Evolutionary conservation across 1,140 invertebrate species (phyloP).

Genomic region (Drosophila gunungcola): DNA sequence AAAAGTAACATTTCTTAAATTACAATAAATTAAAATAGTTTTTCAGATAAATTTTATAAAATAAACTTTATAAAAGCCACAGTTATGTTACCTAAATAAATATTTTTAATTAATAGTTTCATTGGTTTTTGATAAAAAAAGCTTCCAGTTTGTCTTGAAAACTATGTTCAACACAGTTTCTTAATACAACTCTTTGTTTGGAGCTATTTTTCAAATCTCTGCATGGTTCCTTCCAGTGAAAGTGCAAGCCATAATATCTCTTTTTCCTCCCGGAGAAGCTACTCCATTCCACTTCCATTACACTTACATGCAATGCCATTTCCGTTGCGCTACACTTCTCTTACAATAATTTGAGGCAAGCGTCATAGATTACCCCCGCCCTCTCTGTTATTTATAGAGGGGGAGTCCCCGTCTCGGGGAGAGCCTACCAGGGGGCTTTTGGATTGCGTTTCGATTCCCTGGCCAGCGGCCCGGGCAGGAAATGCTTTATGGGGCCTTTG

Average conservation of each 20-base stretch:
- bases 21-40: not conserved
- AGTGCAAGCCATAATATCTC: constrained; percentile 20
- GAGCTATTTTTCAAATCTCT: not conserved
- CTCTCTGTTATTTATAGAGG: constrained; percentile 43
- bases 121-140: too few species aligned
- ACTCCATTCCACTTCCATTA: constrained; percentile 41
- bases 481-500: constrained; percentile 81
- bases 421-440: not conserved
- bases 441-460: constrained; percentile 20
- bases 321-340: constrained; percentile 55
- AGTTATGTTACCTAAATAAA: too few species aligned
- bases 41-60: not conserved
- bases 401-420: constrained; percentile 4
- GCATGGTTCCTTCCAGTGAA: constrained; percentile 23
- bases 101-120: too few species aligned
- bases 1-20: not conserved
- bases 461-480: constrained; percentile 48
- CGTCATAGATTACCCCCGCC: constrained; percentile 32
- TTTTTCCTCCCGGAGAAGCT: constrained; percentile 9
- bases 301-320: constrained; percentile 61
- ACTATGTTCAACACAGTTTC: not conserved
- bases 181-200: too few species aligned
- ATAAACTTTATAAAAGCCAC: not conserved
- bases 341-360: constrained; percentile 48
- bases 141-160: not conserved